Evolutionary conservation across 2,113 vertebrate species (phyloP).

Genomic region (Dendrocopos noguchii): DNA sequence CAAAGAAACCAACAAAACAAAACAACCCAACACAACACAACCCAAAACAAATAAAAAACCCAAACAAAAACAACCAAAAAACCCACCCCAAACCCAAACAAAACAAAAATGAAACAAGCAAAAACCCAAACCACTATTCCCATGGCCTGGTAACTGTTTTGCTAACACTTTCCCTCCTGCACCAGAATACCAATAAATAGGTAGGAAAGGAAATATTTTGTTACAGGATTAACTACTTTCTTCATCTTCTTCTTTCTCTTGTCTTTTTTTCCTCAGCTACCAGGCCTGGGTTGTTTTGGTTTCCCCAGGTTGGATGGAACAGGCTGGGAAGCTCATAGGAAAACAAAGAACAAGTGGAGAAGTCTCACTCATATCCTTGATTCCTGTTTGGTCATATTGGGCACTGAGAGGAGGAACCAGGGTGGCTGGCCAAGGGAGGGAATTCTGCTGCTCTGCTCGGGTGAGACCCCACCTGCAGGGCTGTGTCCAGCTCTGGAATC

Average conservation of each 20-base stretch:
- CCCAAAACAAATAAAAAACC: too few relatives aligned
- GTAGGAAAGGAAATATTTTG: conserved; percentile 1
- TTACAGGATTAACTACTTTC: neutral
- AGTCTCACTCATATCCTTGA: neutral
- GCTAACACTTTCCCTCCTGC: neutral
- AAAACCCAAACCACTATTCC: neutral
- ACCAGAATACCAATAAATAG: neutral
- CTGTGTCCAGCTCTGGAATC: too few relatives aligned
- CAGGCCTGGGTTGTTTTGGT: too few relatives aligned
- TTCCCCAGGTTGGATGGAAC: neutral
- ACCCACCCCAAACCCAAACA: too few relatives aligned
- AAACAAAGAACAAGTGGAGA: neutral
- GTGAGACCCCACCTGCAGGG: too few relatives aligned
- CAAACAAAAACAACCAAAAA: too few relatives aligned
- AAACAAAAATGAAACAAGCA: too few relatives aligned
- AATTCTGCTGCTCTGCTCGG: too few relatives aligned
- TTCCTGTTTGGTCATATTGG: neutral
- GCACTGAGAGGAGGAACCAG: neutral
- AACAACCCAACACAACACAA: too few relatives aligned
- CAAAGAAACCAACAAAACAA: too few relatives aligned
- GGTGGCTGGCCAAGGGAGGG: too few relatives aligned
- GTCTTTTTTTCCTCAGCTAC: neutral
- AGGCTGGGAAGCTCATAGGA: neutral
- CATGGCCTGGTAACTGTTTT: neutral
- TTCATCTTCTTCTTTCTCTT: neutral